These are phyloP conservation scores for Liodrosophila aerea DNA, from an alignment of 2,888 invertebrate genomes.

Conservation along the genomic window DNA sequence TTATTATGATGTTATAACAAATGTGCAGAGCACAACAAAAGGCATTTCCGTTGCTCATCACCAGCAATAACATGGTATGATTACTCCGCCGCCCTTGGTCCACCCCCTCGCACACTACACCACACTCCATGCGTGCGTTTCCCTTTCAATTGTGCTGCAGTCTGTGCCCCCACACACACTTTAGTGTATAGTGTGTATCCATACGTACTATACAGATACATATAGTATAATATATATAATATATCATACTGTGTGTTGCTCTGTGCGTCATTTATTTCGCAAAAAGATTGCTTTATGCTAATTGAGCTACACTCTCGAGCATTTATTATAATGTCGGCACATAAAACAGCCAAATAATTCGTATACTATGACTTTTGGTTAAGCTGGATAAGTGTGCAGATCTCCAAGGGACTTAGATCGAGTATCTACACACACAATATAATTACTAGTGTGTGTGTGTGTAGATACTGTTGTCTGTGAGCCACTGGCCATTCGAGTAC, in stretches of 20 bases:
- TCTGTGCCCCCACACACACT: constrained; percentile 23
- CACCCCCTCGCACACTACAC: constrained; percentile 5
- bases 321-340: background rate
- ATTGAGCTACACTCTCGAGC: constrained; percentile 23
- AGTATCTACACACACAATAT: too few species aligned
- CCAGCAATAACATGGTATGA: too few species aligned
- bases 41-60: constrained; percentile 62
- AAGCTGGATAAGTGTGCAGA: constrained; percentile 3
- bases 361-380: too few species aligned
- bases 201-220: too few species aligned
- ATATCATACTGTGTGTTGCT: constrained; percentile 5
- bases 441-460: too few species aligned
- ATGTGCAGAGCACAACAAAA: constrained; percentile 54
- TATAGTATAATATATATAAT: constrained; percentile 9
- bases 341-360: background rate
- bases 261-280: constrained; percentile 38
- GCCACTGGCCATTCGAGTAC: too few species aligned
- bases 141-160: constrained; percentile 69
- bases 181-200: constrained; percentile 3
- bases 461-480: too few species aligned
- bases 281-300: constrained; percentile 22
- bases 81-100: background rate
- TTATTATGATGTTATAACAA: constrained; percentile 42
- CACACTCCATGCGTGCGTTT: constrained; percentile 33
- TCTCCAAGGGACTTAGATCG: too few species aligned